A percentile compares a stretch with the other conserved stretches of the same genome.
phyloP scores from a whole-genome alignment of 2,797 vertebrate genomes.

The Limosa lapponica region DNA sequence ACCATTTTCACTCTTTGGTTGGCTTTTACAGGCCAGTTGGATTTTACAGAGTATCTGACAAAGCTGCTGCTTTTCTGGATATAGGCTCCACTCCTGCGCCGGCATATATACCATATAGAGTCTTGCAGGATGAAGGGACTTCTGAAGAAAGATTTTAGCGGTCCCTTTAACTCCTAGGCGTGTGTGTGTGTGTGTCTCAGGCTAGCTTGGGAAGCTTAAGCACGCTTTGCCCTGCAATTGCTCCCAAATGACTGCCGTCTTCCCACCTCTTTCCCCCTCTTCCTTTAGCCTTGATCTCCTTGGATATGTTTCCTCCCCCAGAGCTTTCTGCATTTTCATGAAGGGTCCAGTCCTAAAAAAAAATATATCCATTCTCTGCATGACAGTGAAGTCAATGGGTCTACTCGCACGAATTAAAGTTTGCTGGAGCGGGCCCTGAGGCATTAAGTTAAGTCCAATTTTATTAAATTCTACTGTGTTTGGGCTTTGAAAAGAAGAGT shows the following conservation, averaged over 20 bases:
- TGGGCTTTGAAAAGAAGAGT: constrained; percentile 17
- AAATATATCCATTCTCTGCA: neutral
- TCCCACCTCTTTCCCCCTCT: constrained; percentile 22
- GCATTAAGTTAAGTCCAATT: neutral
- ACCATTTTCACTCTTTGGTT: neutral
- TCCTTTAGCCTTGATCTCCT: constrained; percentile 16
- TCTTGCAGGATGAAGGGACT: neutral
- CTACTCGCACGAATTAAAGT: neutral
- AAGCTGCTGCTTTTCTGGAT: neutral
- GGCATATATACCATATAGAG: neutral
- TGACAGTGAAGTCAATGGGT: constrained; percentile 6
- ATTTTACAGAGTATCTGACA: constrained; percentile 3
- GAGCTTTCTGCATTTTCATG: constrained; percentile 36
- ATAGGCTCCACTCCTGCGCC: constrained; percentile 20
- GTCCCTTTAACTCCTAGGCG: neutral
- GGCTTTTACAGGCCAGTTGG: neutral
- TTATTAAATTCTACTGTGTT: constrained; percentile 22
- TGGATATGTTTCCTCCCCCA: constrained; percentile 5
- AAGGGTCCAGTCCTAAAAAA: neutral
- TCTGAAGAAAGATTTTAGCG: neutral
- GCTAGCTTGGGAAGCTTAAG: neutral
- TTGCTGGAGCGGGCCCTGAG: constrained; percentile 4
- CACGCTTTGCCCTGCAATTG: neutral
- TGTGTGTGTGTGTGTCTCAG: neutral
- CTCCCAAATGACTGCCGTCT: neutral